phyloP scores from a whole-genome alignment of 2,113 vertebrate species.

The Anas platyrhynchos region DNA sequence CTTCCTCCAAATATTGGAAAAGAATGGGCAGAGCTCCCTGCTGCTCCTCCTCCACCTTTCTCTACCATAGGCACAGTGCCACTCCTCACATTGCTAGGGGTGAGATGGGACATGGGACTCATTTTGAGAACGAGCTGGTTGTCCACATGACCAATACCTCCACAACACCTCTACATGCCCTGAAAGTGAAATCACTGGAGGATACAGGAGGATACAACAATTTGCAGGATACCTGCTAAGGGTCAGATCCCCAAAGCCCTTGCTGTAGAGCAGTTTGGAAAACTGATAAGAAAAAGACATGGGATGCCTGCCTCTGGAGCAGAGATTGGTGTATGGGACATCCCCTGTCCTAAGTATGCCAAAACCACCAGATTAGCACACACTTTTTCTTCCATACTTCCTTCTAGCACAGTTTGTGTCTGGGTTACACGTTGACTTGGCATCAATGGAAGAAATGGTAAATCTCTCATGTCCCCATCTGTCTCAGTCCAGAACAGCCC shows the following conservation, averaged over 20 bases:
- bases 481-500: not conserved
- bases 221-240: not conserved
- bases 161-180: not conserved
- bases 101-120: not conserved
- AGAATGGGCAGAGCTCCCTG: not conserved
- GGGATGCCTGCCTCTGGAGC: not conserved
- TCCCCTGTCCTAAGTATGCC: not conserved
- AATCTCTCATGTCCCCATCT: not conserved
- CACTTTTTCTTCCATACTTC: not conserved
- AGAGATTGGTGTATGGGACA: not conserved
- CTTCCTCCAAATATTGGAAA: not conserved
- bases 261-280: not conserved
- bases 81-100: not conserved
- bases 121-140: not conserved
- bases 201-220: not conserved
- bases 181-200: not conserved
- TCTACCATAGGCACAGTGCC: not conserved
- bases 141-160: not conserved
- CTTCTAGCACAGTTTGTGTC: not conserved
- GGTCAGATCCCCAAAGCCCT: not conserved
- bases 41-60: accelerated
- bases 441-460: not conserved
- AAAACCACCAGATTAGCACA: not conserved
- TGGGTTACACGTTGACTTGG: accelerated
- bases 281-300: not conserved